phyloP scores from a whole-genome alignment of 37 sponge, comb jelly and placozoan genomes.

The Hexactinellida sp. region DNA sequence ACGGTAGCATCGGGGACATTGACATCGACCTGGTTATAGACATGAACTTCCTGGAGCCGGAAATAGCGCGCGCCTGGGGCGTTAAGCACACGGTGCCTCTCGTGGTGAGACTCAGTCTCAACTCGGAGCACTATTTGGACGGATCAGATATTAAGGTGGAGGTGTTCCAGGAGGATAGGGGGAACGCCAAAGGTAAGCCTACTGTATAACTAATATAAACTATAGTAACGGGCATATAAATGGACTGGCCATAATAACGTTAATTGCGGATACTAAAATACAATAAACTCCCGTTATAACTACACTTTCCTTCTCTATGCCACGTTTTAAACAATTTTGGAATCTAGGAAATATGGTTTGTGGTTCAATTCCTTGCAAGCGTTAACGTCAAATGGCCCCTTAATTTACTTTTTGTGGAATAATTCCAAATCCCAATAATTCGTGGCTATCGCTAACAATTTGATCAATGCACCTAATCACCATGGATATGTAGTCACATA shows the following conservation, averaged over 20 bases:
- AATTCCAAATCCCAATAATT: no score
- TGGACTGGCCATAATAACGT: background rate
- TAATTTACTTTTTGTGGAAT: no score
- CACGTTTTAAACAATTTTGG: no score
- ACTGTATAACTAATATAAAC: background rate
- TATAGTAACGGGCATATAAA: background rate
- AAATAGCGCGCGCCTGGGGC: constrained; percentile 57
- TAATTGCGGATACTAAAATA: background rate
- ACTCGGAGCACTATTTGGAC: constrained; percentile 43
- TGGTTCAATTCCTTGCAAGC: no score
- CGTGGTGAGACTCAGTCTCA: constrained; percentile 29
- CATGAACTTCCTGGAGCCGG: constrained; percentile 30
- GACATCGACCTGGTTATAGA: constrained; percentile 53
- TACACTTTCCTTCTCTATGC: background rate
- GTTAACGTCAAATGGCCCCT: no score
- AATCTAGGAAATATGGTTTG: no score
- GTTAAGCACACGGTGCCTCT: constrained; percentile 38
- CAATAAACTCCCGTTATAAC: no score
- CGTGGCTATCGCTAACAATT: no score
- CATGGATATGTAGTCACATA: no score
- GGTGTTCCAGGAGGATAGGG: constrained; percentile 36
- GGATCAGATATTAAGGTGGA: constrained; percentile 40
- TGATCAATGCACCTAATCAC: no score
- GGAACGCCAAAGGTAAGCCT: constrained; percentile 31
- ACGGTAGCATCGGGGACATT: constrained; percentile 58